Conservation (phyloP, 2,113 vertebrate genomes). For the Oryzias javanicus region DNA sequence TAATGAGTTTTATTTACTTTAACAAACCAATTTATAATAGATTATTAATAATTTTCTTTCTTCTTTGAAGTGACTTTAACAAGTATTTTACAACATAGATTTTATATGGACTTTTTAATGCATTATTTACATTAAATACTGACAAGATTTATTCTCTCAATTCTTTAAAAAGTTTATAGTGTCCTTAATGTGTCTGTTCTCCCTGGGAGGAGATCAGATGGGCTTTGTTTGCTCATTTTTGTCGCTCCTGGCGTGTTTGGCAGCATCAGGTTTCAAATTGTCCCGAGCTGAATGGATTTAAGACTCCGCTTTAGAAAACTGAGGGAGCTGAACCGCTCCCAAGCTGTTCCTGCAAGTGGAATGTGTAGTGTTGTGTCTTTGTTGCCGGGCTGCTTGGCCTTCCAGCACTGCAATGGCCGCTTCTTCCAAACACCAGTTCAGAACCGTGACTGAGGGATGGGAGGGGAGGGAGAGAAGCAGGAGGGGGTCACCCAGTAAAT, state of each 20-base stretch:
- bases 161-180: conserved; percentile 53
- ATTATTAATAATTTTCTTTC: no score
- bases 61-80: no score
- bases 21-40: no score
- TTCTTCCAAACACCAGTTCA: conserved; percentile 49
- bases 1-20: no score
- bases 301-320: conserved; percentile 44
- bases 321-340: conserved; percentile 44
- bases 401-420: conserved; percentile 20
- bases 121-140: conserved; percentile 14
- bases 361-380: conserved; percentile 64
- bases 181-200: conserved; percentile 48
- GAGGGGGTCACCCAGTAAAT: conserved; percentile 46
- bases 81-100: no score
- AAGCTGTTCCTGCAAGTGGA: conserved; percentile 64
- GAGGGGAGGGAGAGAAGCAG: conserved; percentile 4
- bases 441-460: conserved; percentile 45
- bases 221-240: conserved; percentile 49
- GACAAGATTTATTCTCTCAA: conserved; percentile 5
- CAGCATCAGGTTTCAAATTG: conserved; percentile 67
- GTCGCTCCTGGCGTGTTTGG: conserved; percentile 53
- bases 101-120: conserved; percentile 9
- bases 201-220: conserved; percentile 45
- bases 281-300: conserved; percentile 60
- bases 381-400: conserved; percentile 62